Evolutionary conservation across 2,113 vertebrate species (phyloP), one percentile per base, ranked within the genome.

Genomic region (Paedocypris sp.): DNA sequence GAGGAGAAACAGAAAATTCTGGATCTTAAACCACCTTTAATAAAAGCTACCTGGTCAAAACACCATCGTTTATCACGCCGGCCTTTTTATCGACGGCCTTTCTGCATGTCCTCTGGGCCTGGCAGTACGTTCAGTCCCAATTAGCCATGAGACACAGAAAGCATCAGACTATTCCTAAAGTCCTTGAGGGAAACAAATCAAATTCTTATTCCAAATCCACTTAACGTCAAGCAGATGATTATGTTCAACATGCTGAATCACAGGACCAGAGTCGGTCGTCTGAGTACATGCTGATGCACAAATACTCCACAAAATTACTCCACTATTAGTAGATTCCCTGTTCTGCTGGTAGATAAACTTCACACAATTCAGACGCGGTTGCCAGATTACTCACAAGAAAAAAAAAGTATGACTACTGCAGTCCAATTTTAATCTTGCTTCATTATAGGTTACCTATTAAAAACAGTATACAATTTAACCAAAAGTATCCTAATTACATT

Each of bases 1-100:
- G 61, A n/a, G 18, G 26, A 29, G 26, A 72, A n/a, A 60, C 64
- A 32, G 54, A 69, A 64, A 77, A 63, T 61, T 71, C 43, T 19
- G 11, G 25, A 6, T 57, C 38, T 57, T 38, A 33, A 20, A 35
- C 25, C 32, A 68, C 15, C 31, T 47, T 19, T 64, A 64, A 56
- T 47, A 49, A 64, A 46, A 64, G 41, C 25, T 11, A 49, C 47
- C 50, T 52, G 61, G 61, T 64, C 50, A 38, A 9, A 1, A 19
- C 38, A 22, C 26, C 41, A 43, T 54, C 22, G 18, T 59, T 69
- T 68, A 59, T 69, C 63, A 52, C 51, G 62, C 29, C 36, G 16
- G 43, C 52, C 25, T 51, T 42, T 57, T 60, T 23, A 26, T 60
- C 22, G 41, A 36, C 23, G 28, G 33, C 25, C 11, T 36, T 12